These are phyloP conservation scores for Anoplopoma fimbria DNA, from an alignment of 2,113 vertebrate species.

Conservation along the genomic window DNA sequence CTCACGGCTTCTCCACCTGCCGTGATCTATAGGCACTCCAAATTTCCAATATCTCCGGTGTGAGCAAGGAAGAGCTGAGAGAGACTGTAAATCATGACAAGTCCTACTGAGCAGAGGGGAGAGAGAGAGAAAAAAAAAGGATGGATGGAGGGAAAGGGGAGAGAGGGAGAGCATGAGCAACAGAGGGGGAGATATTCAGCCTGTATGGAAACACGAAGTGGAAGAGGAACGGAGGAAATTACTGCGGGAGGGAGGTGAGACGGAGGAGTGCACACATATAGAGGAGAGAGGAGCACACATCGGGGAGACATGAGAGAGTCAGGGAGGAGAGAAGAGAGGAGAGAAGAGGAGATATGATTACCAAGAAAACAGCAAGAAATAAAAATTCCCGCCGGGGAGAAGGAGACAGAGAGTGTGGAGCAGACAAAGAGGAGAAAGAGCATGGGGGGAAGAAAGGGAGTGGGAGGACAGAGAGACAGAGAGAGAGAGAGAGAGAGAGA, in stretches of 20 bases:
- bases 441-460: slow-evolving; percentile 44
- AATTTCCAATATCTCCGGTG: slow-evolving; percentile 79
- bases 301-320: slow-evolving; percentile 74
- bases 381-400: slow-evolving; percentile 64
- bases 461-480: slow-evolving; percentile 27
- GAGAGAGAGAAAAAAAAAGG: neutral
- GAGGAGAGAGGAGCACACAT: slow-evolving; percentile 65
- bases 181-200: slow-evolving; percentile 56
- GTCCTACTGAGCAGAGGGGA: slow-evolving; percentile 63
- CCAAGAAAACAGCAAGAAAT: slow-evolving; percentile 72
- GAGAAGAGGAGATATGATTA: slow-evolving; percentile 77
- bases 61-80: slow-evolving; percentile 75
- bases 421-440: slow-evolving; percentile 72
- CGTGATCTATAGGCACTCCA: slow-evolving; percentile 83
- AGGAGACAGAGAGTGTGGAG: slow-evolving; percentile 68
- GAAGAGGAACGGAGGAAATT: slow-evolving; percentile 56
- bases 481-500: slow-evolving; percentile 58
- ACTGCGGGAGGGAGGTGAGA: slow-evolving; percentile 70
- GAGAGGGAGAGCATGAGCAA: slow-evolving; percentile 52
- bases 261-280: slow-evolving; percentile 48
- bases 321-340: slow-evolving; percentile 64
- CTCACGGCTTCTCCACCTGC: slow-evolving; percentile 70
- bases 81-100: slow-evolving; percentile 81
- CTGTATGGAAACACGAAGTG: slow-evolving; percentile 69
- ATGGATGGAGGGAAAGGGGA: slow-evolving; percentile 29